Base-by-base conservation (phyloP, 1,140 invertebrate genomes). In the Ooceraea biroi region DNA sequence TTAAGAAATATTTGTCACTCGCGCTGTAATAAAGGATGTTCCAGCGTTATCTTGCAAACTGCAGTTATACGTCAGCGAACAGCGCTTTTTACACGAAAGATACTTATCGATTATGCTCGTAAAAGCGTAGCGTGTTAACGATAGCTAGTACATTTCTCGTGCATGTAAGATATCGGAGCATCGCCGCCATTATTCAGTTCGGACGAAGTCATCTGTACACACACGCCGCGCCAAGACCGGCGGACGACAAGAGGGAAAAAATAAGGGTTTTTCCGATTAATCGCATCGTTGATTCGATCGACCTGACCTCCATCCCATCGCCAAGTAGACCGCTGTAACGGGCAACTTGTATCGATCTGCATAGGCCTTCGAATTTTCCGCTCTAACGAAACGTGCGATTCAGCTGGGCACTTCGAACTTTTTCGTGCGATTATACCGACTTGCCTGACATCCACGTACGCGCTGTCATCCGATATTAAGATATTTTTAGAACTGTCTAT, bases 301-400 rank as follows among this genome's bases (percentile, higher is more conserved):
- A 88, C 12, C 57, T 52, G 69, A 85, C 77, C 74, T 58, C 66
- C 22, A 82, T 87, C 66, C 60, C 4, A n/a, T 55, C 41, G n/a
- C 61, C 41, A 88, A 85, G 84, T 83, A 80, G 77, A 58, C 77
- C 84, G 78, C 83, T 58, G 60, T 85, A 78, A 85, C 83, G 44
- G 63, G 60, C 41, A 19, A 74, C 72, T 83, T 76, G 46, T 72
- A 88, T 88, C 73, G 83, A 88, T 48, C 72, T 41, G 50, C 44
- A 50, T 77, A n/a, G 73, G 76, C 85, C 82, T 88, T 89, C 80
- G 85, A 88, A 86, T 89, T 89, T 88, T 86, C 87, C 87, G 60
- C 60, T 84, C 87, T 68, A 83, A 57, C 65, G 73, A 55, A 89
- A 88, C 85, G 69, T 60, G 58, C 69, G 55, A 73, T 89, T 86